phyloP scores from a whole-genome alignment of 2,797 vertebrate genomes.

The Triplophysa bombifrons region DNA sequence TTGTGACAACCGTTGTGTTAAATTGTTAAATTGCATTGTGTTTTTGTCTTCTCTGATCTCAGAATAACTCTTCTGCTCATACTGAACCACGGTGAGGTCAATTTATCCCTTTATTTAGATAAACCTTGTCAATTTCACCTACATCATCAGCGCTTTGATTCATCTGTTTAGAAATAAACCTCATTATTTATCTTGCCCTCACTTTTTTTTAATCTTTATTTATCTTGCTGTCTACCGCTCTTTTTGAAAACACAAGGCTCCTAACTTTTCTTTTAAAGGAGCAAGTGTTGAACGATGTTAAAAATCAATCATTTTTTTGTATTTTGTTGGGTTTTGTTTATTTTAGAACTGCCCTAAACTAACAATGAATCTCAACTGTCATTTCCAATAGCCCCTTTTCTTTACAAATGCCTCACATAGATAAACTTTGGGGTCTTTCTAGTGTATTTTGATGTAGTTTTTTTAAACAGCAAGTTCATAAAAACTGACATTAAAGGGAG shows the following conservation, averaged over 20 bases:
- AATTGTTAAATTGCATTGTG: conserved; percentile 10
- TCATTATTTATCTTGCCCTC: conserved; percentile 33
- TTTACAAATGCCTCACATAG: neutral
- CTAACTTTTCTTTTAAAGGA: neutral
- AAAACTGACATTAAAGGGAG: conserved; percentile 4
- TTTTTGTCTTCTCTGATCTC: conserved; percentile 10
- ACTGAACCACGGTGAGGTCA: conserved; percentile 29
- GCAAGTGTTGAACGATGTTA: neutral
- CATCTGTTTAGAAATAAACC: conserved; percentile 50
- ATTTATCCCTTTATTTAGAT: conserved; percentile 31
- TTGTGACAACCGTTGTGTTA: neutral
- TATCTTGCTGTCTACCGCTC: neutral
- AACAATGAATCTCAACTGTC: neutral
- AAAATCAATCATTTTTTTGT: neutral
- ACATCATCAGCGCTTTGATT: conserved; percentile 28
- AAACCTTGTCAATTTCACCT: conserved; percentile 35
- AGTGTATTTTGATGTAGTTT: neutral
- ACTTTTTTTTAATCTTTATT: neutral
- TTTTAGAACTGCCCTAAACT: neutral
- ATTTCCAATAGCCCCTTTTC: neutral
- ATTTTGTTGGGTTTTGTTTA: neutral
- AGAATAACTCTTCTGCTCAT: conserved; percentile 27
- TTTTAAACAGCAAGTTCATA: conserved; percentile 6
- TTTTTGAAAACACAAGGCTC: neutral
- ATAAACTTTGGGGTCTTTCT: neutral